phyloP scores from a whole-genome alignment of 1,140 invertebrate genomes.

The Araneus ventricosus region DNA sequence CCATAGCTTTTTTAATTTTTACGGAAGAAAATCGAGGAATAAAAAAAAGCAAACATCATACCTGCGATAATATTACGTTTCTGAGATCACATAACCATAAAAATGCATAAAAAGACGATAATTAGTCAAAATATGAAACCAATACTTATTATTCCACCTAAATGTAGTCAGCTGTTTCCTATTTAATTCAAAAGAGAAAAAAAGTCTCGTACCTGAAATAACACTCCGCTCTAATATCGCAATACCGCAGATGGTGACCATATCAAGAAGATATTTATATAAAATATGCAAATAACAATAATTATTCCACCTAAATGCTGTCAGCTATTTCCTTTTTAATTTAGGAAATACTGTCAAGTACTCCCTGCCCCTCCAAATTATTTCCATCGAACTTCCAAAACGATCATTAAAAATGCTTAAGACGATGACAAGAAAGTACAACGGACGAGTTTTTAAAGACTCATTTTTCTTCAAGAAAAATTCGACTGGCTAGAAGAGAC shows the following conservation, averaged over 20 bases:
- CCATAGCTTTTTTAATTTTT: too few relatives aligned
- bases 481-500: constrained; percentile 18
- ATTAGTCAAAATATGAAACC: too few relatives aligned
- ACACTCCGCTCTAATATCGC: background rate
- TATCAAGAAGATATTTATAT: too few relatives aligned
- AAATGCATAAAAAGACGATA: too few relatives aligned
- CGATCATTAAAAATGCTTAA: constrained; percentile 66
- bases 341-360: background rate
- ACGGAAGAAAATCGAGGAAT: too few relatives aligned
- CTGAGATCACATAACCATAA: too few relatives aligned
- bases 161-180: too few relatives aligned
- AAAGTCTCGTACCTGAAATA: background rate
- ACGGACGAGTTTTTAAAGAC: constrained; percentile 46
- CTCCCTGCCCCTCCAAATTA: constrained; percentile 33
- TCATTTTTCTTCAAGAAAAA: constrained; percentile 50
- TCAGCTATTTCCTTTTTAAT: constrained; percentile 1
- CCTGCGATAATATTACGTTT: too few relatives aligned
- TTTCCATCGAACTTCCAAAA: constrained; percentile 46
- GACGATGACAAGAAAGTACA: constrained; percentile 47
- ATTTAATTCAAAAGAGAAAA: background rate
- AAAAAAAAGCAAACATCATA: too few relatives aligned
- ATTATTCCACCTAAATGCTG: constrained; percentile 18
- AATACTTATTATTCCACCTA: too few relatives aligned
- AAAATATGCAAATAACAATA: background rate
- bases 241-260: background rate